Evolutionary conservation across 2,797 vertebrate genomes (phyloP), one percentile per base, ranked within the genome.

Genomic region (Acanthis flammea): DNA sequence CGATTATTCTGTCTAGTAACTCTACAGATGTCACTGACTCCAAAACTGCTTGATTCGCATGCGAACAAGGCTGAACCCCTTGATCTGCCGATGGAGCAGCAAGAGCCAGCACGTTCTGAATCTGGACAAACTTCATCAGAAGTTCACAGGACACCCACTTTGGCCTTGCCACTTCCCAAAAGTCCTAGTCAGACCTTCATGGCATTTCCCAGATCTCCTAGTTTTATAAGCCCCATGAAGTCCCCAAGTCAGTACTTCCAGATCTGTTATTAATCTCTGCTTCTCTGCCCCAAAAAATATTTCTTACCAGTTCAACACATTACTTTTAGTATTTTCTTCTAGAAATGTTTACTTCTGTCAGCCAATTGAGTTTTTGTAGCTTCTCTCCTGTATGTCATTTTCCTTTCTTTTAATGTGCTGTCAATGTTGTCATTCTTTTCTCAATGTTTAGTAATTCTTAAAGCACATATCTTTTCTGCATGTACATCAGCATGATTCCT

Each of bases 201-300:
- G 86, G 80, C 97, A 95, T 92, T 98, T 89, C 96, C 98, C 79
- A 97, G 98, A 91, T 98, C 98, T 58, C 98, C 98, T 93, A 98
- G 98, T 97, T 99, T 99, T 97, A 97, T 98, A 96, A 98, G 98
- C 96, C 98, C 98, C 53, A 92, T 98, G 81, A 98, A 98, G 96
- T 98, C 98, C 85, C 97, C 98, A 94, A 98, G 98, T 97, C 98
- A 98, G 96, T 98, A 98, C 91, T 98, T 99, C 93, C 97, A 98
- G 97, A 98, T 98, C 76, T 98, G 97, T 97, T 98, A 98, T 83
- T 98, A 93, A 88, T 93, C 70, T 85, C 79, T 91, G 44, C 78
- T 95, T 95, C 71, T 94, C 21, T 90, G 28, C 78, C 95, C 78
- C 42, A 10, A 47, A 74, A 74, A 79, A 86, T 88, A 80, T 90